phyloP scores from a whole-genome alignment of 2,888 invertebrate genomes.

The Rhagium mordax region DNA sequence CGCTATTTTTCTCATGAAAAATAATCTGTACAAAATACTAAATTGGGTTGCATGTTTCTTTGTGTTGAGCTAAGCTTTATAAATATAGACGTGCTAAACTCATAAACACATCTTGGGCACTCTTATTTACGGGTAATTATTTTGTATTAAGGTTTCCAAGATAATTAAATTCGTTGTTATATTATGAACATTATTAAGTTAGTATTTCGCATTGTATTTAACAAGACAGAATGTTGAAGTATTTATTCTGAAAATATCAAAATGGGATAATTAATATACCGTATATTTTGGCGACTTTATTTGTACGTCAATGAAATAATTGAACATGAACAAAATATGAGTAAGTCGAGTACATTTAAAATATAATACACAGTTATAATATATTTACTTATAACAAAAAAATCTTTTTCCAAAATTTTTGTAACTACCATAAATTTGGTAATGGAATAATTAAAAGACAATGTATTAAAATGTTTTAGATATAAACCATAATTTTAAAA shows the following conservation, averaged over 20 bases:
- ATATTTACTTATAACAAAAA: no score
- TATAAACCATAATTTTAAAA: no score
- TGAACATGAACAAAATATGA: no score
- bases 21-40: constrained; percentile 32
- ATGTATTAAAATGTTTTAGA: no score
- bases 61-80: constrained; percentile 28
- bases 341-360: no score
- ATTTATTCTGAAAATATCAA: no score
- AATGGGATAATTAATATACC: neutral
- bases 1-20: constrained; percentile 42
- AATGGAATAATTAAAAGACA: no score
- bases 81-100: constrained; percentile 34
- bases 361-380: no score
- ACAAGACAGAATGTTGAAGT: neutral
- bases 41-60: constrained; percentile 43
- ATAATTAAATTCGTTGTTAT: neutral
- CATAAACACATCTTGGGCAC: constrained; percentile 16
- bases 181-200: neutral
- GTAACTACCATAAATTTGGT: no score
- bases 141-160: constrained; percentile 8
- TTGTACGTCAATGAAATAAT: no score
- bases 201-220: neutral
- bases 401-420: no score
- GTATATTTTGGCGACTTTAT: neutral
- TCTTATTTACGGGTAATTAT: constrained; percentile 28